A percentile compares a stretch with the other conserved stretches of the same genome.
These are phyloP conservation scores for Oopsacas minuta DNA, from an alignment of 37 sponge, comb jelly and placozoan genomes.

Conservation along the genomic window DNA sequence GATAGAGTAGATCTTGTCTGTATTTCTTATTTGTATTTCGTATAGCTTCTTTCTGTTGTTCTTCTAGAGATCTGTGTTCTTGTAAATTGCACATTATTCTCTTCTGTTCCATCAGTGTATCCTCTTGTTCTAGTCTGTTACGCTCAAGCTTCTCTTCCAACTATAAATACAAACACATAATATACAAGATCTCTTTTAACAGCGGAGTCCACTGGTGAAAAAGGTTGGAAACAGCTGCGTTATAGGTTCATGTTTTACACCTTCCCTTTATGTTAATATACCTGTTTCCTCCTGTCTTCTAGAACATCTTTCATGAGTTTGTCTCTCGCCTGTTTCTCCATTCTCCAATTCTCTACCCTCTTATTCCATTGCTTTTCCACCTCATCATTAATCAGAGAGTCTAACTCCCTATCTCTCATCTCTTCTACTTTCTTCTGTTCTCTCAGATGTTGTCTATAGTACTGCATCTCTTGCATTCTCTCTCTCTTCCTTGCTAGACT, in stretches of 20 bases:
- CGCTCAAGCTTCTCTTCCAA: background rate
- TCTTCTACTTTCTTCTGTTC: conserved; percentile 61
- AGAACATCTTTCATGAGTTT: conserved; percentile 81
- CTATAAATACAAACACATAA: background rate
- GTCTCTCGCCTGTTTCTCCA: conserved; percentile 73
- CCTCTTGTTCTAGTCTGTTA: conserved; percentile 28
- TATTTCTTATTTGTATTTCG: conserved; percentile 27
- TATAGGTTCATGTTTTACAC: too few relatives aligned
- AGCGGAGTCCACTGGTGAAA: background rate
- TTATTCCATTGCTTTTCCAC: conserved; percentile 80
- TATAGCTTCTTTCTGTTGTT: conserved; percentile 36
- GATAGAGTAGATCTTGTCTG: conserved; percentile 44
- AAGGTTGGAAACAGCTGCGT: too few relatives aligned
- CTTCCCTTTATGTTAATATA: conserved; percentile 19
- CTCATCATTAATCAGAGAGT: conserved; percentile 61
- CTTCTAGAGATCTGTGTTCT: conserved; percentile 52
- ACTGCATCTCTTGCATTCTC: conserved; percentile 43
- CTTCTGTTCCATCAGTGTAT: conserved; percentile 33
- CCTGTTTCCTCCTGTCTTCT: conserved; percentile 59
- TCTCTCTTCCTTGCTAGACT: conserved; percentile 49
- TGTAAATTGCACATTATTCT: conserved; percentile 38
- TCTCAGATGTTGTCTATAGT: conserved; percentile 53
- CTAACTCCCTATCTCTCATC: conserved; percentile 62
- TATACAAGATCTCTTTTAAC: background rate
- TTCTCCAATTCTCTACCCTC: conserved; percentile 71